These are phyloP conservation scores for Itoplectis maculator DNA, from an alignment of 2,888 invertebrate species.

Conservation along the genomic window DNA sequence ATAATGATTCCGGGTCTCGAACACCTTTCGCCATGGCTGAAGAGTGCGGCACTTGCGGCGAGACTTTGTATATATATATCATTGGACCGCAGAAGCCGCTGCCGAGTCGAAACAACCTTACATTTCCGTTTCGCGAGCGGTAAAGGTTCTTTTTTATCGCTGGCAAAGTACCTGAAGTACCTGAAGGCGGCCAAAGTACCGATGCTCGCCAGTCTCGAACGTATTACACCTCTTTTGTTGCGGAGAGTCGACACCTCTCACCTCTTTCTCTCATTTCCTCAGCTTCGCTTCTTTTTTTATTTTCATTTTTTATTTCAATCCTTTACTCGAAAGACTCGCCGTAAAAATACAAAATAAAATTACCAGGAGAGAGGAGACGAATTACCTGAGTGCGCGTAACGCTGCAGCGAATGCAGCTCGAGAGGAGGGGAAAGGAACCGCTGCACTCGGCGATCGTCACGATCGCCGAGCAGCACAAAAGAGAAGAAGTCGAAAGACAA, in stretches of 20 bases:
- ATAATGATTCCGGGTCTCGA: background rate
- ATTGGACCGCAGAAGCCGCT: conserved; percentile 9
- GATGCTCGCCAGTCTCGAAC: conserved; percentile 24
- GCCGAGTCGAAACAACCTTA: conserved; percentile 13
- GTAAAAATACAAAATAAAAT: too few relatives aligned
- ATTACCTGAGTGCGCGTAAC: conserved; percentile 29
- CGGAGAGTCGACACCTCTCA: conserved; percentile 10
- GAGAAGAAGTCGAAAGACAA: conserved; percentile 48
- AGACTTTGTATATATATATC: background rate
- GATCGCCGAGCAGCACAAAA: conserved; percentile 9
- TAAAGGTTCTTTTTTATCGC: conserved; percentile 43
- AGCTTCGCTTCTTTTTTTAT: background rate
- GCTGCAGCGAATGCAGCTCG: too few relatives aligned
- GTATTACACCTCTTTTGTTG: conserved; percentile 35
- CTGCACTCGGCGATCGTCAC: conserved; percentile 5
- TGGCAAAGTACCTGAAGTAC: conserved; percentile 7
- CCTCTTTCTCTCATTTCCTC: conserved; percentile 13
- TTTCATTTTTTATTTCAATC: conserved; percentile 8
- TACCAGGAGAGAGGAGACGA: too few relatives aligned
- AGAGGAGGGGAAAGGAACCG: background rate
- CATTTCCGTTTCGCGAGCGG: conserved; percentile 38
- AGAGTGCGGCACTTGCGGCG: too few relatives aligned
- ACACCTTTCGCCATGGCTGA: conserved; percentile 10
- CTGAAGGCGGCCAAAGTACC: conserved; percentile 7
- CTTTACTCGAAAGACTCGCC: background rate